Evolutionary conservation across 30 jellyfish, hydroid and myxozoan genomes (phyloP), one percentile per base, ranked within the genome.

Genomic region (Cassiopea xamachana): DNA sequence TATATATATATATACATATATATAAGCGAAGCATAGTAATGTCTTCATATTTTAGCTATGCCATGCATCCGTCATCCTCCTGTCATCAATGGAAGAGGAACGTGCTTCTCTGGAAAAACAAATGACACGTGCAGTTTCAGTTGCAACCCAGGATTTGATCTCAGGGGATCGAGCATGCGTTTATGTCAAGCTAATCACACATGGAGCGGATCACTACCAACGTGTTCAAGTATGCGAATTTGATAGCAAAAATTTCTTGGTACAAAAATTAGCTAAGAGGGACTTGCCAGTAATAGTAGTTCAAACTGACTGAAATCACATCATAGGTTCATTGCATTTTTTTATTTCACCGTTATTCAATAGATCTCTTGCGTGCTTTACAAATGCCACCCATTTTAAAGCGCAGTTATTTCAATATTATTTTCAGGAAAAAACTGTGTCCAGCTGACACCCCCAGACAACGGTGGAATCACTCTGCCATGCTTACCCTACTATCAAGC

Each of bases 61-160:
- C 94, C 94, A 0, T 92, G 98, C 80, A 84, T 81, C 2, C 81
- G 90, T 46, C 87, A 85, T 17, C 98, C 98, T 27, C 95, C 95
- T 5, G 75, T 92, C 5, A 75, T 77, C 64, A 92, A 92, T 81
- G 98, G 98, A 48, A 74, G 61, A 1, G 94, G 92, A 60, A 79
- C 95, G 0, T 92, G 98, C 68, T 85, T 92, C 48, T 76, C 46
- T 46, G 98, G 98, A 70, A 82, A 60, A 62, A 86, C 98, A n/a
- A 79, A 81, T 71, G 95, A 86, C 1, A 81, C 76, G 14, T 92
- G 98, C 91, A 69, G 69, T 19, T 88, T 92, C 73, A 15, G 69
- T 19, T 92, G 98, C 47, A 45, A n/a, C 73, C 89, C 60, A 18
- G 98, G 98, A 1, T 92, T 92, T 69, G 81, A 60, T 1, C 69